phyloP scores from a whole-genome alignment of 2,113 vertebrate genomes.

The Oryzias javanicus region DNA sequence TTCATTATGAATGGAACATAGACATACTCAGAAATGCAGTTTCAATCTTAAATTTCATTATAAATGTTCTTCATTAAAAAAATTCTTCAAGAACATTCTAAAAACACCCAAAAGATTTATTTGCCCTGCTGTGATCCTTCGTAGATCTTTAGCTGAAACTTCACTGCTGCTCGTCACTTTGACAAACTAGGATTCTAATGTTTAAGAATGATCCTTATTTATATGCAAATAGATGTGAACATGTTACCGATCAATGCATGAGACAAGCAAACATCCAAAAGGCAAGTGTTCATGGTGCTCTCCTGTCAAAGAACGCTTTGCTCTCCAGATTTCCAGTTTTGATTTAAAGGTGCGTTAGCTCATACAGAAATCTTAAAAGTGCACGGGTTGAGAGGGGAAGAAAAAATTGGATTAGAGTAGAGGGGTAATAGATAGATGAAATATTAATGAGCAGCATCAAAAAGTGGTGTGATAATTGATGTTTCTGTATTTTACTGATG shows the following conservation, averaged over 20 bases:
- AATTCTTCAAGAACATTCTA: no score
- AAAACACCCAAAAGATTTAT: no score
- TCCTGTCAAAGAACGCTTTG: background rate
- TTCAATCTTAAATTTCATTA: no score
- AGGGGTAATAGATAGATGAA: background rate
- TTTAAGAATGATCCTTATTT: conserved; percentile 32
- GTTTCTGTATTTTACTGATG: conserved; percentile 7
- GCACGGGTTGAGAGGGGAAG: background rate
- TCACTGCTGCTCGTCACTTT: conserved; percentile 35
- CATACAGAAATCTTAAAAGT: background rate
- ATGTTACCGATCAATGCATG: no score
- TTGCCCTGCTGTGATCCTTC: conserved; percentile 13
- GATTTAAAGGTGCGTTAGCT: background rate
- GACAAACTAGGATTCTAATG: conserved; percentile 47
- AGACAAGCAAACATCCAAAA: no score
- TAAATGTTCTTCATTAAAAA: no score
- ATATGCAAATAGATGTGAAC: conserved; percentile 33
- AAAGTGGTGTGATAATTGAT: background rate
- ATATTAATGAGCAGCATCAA: background rate
- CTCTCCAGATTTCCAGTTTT: background rate
- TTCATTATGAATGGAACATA: no score
- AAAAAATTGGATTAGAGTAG: background rate
- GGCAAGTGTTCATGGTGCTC: no score
- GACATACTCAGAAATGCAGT: no score
- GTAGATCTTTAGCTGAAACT: conserved; percentile 13